Evolutionary conservation across 2,113 vertebrate species (phyloP).

Genomic region (Isurus oxyrinchus): DNA sequence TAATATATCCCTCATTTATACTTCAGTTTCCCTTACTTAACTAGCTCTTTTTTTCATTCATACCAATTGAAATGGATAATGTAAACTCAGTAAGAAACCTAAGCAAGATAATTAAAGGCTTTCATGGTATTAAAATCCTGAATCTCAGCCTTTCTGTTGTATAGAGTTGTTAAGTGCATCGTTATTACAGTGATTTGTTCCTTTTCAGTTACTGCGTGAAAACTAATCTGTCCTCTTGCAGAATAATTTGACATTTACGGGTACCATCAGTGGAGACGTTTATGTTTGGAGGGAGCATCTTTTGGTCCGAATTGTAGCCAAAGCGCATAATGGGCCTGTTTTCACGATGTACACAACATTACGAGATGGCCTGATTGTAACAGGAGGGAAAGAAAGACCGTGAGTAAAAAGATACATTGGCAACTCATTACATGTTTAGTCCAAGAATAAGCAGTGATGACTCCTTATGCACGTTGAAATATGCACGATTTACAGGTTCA

Average conservation of each 20-base stretch:
- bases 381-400: slow-evolving; percentile 96
- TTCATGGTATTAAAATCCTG: background rate
- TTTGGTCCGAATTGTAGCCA: slow-evolving; percentile 89
- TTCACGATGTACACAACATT: slow-evolving; percentile 98
- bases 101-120: background rate
- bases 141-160: background rate
- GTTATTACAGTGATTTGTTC: background rate
- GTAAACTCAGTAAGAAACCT: background rate
- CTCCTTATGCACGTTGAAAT: background rate
- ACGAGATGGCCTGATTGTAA: slow-evolving; percentile 90
- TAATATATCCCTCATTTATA: background rate
- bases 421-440: background rate
- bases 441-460: background rate
- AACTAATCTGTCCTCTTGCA: slow-evolving; percentile 62
- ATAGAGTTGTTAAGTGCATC: background rate
- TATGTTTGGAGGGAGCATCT: slow-evolving; percentile 97
- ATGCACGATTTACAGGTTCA: background rate
- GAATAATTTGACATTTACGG: slow-evolving; percentile 99
- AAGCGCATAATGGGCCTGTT: slow-evolving; percentile 94
- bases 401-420: slow-evolving; percentile 58
- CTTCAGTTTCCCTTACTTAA: background rate
- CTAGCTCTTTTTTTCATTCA: background rate
- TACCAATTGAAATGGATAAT: background rate
- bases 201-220: slow-evolving; percentile 45
- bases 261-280: slow-evolving; percentile 98